Base-by-base conservation (phyloP, 2,113 vertebrate species). In the Fukomys damarensis region DNA sequence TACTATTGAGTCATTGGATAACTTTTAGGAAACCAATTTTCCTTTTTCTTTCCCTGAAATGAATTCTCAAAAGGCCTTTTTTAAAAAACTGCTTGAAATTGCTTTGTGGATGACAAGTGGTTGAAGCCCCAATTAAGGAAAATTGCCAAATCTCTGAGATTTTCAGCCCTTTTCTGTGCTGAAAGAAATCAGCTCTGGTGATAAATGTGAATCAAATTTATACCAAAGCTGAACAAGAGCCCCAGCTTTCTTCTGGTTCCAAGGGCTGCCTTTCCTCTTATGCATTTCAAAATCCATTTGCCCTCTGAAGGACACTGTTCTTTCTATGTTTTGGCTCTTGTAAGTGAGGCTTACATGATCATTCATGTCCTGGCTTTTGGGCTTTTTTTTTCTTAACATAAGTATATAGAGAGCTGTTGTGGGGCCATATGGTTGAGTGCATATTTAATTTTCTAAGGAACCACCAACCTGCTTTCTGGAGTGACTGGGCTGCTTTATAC, bases 141-240 rank as follows among this genome's bases (percentile, higher is more conserved):
- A 94, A 93, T 72, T 87, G 86, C 41, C 80, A 28, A 76, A 79
- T 94, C 63, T 84, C 41, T 58, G 30, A 96, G 46, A 26, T n/a
- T 85, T 61, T 61, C 32, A 94, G 49, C 16, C 30, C 24, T 54
- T 66, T 63, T 30, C 35, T 84, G 87, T 74, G 32, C 90, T 89
- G 46, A 65, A 96, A 92, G 38, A 91, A 91, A 91, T 43, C n/a
- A 43, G 63, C 20, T 88, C n/a, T 58, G 46, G 58, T 63, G 77
- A 46, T 30, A 92, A 87, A 94, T 68, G 74, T 63, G 28, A 32
- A 92, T 86, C 84, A 89, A 89, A 93, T 70, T 80, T 92, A 68
- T n/a, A 72, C 24, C 54, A 80, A 79, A 79, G 72, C 70, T 61
- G 16, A 84, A 38, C 24, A 46, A 89, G 46, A 41, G 32, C 17